Evolutionary conservation across 1,140 invertebrate genomes (phyloP), one percentile per base, ranked within the genome.

Genomic region (Neodiprion lecontei): DNA sequence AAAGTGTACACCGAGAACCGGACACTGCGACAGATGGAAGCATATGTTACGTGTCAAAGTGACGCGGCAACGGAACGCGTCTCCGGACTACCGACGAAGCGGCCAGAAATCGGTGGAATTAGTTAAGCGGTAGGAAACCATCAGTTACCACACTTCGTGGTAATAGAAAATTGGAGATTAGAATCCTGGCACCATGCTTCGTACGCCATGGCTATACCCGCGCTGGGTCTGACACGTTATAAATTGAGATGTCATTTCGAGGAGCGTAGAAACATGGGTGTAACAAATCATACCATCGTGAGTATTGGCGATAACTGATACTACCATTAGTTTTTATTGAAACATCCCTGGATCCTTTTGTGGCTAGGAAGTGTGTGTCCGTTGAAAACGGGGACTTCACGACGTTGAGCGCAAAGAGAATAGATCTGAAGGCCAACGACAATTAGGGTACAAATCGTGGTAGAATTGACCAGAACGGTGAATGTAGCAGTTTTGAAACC

Each of bases 251-350:
- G 67, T 69, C 11, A 69, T 69, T 23, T 23, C 67, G 11, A 47
- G 21, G 11, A 47, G 40, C 40, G 7, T 14, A 69, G 23, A 14
- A 69, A 69, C 67, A 69, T 47, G 40, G 67, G 12, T 21, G 67
- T 69, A 69, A 69, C 67, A 69, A 69, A 69, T 69, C 14, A 14
- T 21, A 47, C 5, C 67, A 47, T 21, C 21, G 23, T 4, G 7
- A 69, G 12, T 69, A 69, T 23, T 23, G n/a, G 67, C 40, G 67
- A 69, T 69, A 69, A 69, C 40, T 14, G 11, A 69, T 23, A 7
- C 21, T 69, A 47, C 67, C 14, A 69, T 69, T 69, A 69, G 7
- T 69, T 47, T 69, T 69, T 47, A 69, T 69, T 69, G 67, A 69
- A 14, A 69, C 67, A 69, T 69, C 21, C 67, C 17, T 14, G 23